phyloP scores from a whole-genome alignment of 2,888 invertebrate species.

The Kuschelorhynchus macadamiae region DNA sequence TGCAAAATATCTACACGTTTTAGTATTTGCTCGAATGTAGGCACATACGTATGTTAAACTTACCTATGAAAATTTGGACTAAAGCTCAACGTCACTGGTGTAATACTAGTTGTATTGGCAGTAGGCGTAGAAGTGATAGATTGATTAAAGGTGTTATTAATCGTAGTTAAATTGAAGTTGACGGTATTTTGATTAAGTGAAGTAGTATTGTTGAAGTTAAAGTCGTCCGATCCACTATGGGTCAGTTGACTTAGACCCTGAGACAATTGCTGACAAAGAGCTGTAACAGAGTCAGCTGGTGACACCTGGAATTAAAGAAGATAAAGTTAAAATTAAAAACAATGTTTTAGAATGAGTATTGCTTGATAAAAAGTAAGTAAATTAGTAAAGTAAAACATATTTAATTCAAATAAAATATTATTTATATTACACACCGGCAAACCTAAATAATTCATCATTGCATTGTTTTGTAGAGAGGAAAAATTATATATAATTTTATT shows the following conservation, averaged over 20 bases:
- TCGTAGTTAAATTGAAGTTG: slow-evolving; percentile 63
- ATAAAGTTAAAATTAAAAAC: neutral
- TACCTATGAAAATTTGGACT: slow-evolving; percentile 43
- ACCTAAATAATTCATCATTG: too few species aligned
- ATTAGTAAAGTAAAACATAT: too few species aligned
- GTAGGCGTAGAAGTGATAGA: slow-evolving; percentile 58
- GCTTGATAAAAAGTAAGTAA: too few species aligned
- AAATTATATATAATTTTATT: too few species aligned
- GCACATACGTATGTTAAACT: neutral
- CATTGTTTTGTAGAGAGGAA: too few species aligned
- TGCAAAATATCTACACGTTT: too few species aligned
- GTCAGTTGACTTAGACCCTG: slow-evolving; percentile 77
- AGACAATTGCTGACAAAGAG: slow-evolving; percentile 84
- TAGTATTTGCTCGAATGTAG: neutral
- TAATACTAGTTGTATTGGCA: slow-evolving; percentile 54
- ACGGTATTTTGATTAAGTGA: slow-evolving; percentile 73
- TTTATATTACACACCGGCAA: too few species aligned
- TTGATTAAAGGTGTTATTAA: slow-evolving; percentile 63
- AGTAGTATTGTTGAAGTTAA: slow-evolving; percentile 73
- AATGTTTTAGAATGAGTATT: too few species aligned
- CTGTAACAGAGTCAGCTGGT: slow-evolving; percentile 77
- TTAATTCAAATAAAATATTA: too few species aligned
- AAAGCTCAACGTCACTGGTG: slow-evolving; percentile 57
- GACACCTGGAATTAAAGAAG: slow-evolving; percentile 63
- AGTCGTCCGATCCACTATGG: slow-evolving; percentile 72